These are phyloP conservation scores for Raja brachyura DNA, from an alignment of 2,113 vertebrate genomes.

Conservation along the genomic window DNA sequence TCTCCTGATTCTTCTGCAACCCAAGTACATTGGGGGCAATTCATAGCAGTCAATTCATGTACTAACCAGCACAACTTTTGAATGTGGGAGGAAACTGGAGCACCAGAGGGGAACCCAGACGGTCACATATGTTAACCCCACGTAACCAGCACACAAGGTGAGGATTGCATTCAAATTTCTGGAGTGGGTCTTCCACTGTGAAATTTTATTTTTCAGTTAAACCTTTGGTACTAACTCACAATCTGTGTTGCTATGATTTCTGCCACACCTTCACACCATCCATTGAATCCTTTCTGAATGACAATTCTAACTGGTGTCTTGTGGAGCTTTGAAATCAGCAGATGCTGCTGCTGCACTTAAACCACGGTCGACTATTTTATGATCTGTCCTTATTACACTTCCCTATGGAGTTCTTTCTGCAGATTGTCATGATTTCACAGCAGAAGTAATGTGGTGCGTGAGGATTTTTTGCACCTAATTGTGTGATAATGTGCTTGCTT, in stretches of 20 bases:
- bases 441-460: conserved; percentile 8
- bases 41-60: too few species aligned
- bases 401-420: conserved; percentile 7
- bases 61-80: too few species aligned
- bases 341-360: background rate
- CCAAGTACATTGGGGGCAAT: too few species aligned
- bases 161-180: too few species aligned
- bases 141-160: too few species aligned
- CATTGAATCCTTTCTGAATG: background rate
- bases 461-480: conserved; percentile 20
- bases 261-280: background rate
- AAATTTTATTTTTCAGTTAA: background rate
- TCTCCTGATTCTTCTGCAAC: too few species aligned
- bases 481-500: background rate
- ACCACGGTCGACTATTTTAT: conserved; percentile 15
- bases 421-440: conserved; percentile 19
- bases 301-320: conserved; percentile 28
- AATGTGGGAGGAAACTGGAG: too few species aligned
- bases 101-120: too few species aligned
- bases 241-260: background rate
- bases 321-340: background rate
- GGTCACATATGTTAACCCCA: too few species aligned
- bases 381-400: background rate
- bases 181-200: background rate
- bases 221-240: background rate